A percentile compares a stretch with the other conserved stretches of the same genome.
Conservation (phyloP, 2,888 invertebrate species). For the Monoplex corrugatus region DNA sequence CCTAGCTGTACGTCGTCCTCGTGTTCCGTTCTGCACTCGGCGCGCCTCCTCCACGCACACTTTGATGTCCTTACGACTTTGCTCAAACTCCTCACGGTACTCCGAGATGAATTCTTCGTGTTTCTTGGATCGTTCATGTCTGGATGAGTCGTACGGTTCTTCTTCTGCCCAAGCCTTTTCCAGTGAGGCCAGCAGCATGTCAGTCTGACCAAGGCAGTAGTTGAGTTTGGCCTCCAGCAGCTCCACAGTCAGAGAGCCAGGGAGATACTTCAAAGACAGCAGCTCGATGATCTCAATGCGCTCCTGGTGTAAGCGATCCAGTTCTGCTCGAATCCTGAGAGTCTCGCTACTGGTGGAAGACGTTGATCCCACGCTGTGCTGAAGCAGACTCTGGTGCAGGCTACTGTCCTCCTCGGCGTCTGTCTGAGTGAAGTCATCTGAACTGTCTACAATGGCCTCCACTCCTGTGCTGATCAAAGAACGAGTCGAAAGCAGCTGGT, state of each 20-base stretch:
- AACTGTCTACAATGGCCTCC: conserved; percentile 61
- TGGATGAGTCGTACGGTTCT: conserved; percentile 37
- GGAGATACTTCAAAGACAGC: conserved; percentile 77
- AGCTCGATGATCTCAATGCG: conserved; percentile 78
- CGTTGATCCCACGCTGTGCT: conserved; percentile 33
- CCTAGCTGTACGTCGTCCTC: conserved; percentile 68
- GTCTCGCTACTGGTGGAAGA: conserved; percentile 42
- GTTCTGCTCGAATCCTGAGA: conserved; percentile 67
- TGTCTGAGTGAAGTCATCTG: conserved; percentile 73
- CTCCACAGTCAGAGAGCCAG: conserved; percentile 80
- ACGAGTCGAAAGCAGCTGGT: background rate
- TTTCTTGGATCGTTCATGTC: background rate
- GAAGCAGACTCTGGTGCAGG: conserved; percentile 32
- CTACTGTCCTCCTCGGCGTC: conserved; percentile 58
- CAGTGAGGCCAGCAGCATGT: conserved; percentile 77
- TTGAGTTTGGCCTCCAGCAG: conserved; percentile 81
- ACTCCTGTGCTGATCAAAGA: conserved; percentile 59
- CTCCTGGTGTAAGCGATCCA: conserved; percentile 77
- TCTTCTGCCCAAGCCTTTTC: conserved; percentile 71
- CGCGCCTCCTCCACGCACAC: conserved; percentile 73
- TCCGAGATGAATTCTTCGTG: conserved; percentile 69
- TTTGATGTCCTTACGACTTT: conserved; percentile 74
- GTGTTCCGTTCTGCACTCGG: conserved; percentile 59
- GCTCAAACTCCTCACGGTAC: conserved; percentile 74
- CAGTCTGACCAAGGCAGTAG: conserved; percentile 81